A percentile compares a stretch with the other conserved stretches of the same genome.
Conservation (phyloP, 2,113 vertebrate species). For the Ameiurus melas region DNA sequence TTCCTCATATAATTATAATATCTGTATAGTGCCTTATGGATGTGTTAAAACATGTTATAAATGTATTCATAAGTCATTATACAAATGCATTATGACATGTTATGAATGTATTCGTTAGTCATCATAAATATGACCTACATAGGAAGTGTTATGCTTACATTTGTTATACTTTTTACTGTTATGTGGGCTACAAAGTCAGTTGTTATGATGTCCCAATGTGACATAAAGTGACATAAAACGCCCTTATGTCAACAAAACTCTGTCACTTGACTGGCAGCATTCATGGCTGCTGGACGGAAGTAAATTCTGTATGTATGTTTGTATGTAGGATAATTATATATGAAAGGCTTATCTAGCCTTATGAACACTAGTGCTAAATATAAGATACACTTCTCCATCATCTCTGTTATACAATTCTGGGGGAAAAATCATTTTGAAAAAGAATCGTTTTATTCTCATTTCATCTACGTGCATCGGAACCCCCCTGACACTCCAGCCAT, state of each 20-base stretch:
- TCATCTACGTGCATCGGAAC: neutral
- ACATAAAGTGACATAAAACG: neutral
- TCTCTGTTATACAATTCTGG: neutral
- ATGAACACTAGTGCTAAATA: neutral
- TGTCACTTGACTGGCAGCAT: neutral
- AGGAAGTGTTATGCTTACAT: neutral
- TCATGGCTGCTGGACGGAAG: neutral
- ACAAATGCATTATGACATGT: neutral
- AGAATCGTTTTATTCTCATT: neutral
- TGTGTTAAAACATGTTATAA: neutral
- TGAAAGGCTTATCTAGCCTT: neutral
- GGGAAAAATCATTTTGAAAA: neutral
- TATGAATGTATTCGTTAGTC: neutral
- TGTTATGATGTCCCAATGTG: neutral
- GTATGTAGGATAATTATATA: no score
- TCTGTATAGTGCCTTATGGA: neutral
- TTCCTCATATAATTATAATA: neutral
- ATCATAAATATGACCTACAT: no score
- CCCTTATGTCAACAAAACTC: neutral
- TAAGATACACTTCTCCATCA: neutral
- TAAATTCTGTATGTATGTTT: no score
- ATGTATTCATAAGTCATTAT: neutral
- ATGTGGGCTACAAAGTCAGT: neutral
- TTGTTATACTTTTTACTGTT: neutral
- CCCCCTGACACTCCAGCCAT: constrained; percentile 2